Conservation (phyloP, 1,140 invertebrate species). For the Limonius californicus region DNA sequence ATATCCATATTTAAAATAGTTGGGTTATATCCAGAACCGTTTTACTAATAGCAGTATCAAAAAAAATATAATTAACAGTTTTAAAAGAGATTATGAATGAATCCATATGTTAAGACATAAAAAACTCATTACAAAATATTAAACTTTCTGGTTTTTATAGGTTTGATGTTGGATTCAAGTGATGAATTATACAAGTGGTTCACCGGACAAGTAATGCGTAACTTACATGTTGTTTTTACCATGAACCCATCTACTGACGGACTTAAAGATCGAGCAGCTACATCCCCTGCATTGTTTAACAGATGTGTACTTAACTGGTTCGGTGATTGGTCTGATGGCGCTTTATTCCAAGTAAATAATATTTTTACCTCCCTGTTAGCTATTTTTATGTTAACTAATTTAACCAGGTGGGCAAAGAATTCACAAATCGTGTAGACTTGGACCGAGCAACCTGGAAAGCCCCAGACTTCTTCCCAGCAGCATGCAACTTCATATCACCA, state of each 20-base stretch:
- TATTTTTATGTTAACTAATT: too few relatives aligned
- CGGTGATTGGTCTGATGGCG: slow-evolving; percentile 98
- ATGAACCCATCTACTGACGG: slow-evolving; percentile 99
- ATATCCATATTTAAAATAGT: too few relatives aligned
- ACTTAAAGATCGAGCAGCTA: slow-evolving; percentile 95
- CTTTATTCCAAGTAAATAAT: slow-evolving; percentile 87
- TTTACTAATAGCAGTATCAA: too few relatives aligned
- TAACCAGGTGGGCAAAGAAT: slow-evolving; percentile 84
- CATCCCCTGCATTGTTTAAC: slow-evolving; percentile 98
- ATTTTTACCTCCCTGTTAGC: too few relatives aligned
- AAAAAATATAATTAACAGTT: neutral
- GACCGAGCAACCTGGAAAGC: slow-evolving; percentile 77
- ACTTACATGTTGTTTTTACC: slow-evolving; percentile 99
- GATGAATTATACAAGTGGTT: slow-evolving; percentile 99
- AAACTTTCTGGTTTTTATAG: slow-evolving; percentile 27
- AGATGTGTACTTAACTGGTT: slow-evolving; percentile 99
- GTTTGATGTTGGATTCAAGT: slow-evolving; percentile 96
- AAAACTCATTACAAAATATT: too few relatives aligned
- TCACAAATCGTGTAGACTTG: slow-evolving; percentile 79
- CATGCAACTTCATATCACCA: slow-evolving; percentile 71
- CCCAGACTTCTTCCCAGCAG: slow-evolving; percentile 85
- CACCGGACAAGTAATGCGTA: slow-evolving; percentile 97
- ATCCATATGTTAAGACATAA: neutral
- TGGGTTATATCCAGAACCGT: too few relatives aligned
- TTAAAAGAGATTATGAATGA: neutral